Conservation (phyloP, 2,888 invertebrate genomes). For the Chymomyza fuscimana region DNA sequence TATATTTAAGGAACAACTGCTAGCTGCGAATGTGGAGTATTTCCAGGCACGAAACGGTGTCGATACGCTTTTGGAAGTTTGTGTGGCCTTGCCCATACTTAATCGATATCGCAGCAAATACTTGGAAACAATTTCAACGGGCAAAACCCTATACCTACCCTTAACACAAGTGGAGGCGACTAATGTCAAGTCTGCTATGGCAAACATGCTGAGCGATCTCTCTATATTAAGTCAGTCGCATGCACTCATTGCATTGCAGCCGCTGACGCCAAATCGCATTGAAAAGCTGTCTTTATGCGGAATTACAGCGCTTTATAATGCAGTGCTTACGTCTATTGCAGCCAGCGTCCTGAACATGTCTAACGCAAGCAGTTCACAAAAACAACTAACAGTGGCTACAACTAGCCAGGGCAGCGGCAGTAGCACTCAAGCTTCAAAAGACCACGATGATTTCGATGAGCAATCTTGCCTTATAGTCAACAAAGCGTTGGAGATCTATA, state of each 20-base stretch:
- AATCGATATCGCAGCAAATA: constrained; percentile 82
- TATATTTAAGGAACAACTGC: constrained; percentile 85
- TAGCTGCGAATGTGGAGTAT: constrained; percentile 87
- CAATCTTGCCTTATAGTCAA: constrained; percentile 92
- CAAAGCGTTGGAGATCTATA: constrained; percentile 92
- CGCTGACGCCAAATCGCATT: constrained; percentile 90
- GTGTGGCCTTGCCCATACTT: constrained; percentile 86
- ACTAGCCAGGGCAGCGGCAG: constrained; percentile 9
- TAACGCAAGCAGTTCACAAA: constrained; percentile 82
- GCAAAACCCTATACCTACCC: constrained; percentile 85
- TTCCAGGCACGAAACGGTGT: constrained; percentile 91
- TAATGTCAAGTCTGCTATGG: constrained; percentile 85
- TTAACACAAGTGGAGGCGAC: constrained; percentile 87
- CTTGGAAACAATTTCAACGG: constrained; percentile 80
- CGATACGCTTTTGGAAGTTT: constrained; percentile 89
- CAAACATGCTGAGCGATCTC: constrained; percentile 90
- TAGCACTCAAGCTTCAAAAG: constrained; percentile 45
- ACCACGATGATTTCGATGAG: constrained; percentile 89
- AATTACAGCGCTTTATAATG: constrained; percentile 90
- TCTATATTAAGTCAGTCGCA: constrained; percentile 89
- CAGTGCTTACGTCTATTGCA: constrained; percentile 86
- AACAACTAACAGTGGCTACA: constrained; percentile 57
- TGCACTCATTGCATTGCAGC: constrained; percentile 92
- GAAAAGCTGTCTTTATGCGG: constrained; percentile 90
- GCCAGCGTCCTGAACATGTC: constrained; percentile 83